phyloP scores from a whole-genome alignment of 2,113 vertebrate species.

The Donacobius atricapilla region DNA sequence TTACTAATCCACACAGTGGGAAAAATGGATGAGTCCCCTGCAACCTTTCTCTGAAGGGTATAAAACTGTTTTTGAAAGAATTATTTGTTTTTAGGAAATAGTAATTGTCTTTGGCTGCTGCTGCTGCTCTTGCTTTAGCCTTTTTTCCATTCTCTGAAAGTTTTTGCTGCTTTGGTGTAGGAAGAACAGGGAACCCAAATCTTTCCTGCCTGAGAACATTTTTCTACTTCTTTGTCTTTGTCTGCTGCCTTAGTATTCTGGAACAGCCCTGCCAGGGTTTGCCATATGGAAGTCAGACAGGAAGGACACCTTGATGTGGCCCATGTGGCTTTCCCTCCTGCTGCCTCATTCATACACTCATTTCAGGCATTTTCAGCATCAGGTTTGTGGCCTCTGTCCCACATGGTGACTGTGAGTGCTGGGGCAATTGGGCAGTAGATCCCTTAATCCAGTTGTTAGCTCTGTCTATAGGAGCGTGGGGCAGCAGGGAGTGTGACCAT shows the following conservation, averaged over 20 bases:
- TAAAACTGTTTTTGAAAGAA: background rate
- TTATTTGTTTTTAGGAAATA: background rate
- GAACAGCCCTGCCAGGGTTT: background rate
- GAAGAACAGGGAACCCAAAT: background rate
- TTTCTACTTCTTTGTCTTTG: background rate
- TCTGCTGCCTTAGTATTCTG: background rate
- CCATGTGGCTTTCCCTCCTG: background rate
- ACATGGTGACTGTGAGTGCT: background rate
- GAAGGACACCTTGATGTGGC: background rate
- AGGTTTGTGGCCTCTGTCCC: background rate
- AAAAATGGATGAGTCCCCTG: background rate
- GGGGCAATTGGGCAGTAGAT: background rate
- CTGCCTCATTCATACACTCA: background rate
- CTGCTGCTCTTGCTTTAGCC: background rate
- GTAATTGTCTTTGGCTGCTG: background rate
- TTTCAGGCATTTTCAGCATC: background rate
- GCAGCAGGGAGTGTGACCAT: background rate
- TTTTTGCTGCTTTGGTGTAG: background rate
- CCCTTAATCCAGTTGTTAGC: background rate
- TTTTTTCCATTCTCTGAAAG: background rate
- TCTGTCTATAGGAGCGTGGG: rapidly evolving
- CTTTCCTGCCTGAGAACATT: rapidly evolving
- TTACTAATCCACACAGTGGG: background rate
- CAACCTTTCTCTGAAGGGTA: background rate
- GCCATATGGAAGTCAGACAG: background rate